Conservation (phyloP, 2,113 vertebrate genomes). For the Eira barbara region DNA sequence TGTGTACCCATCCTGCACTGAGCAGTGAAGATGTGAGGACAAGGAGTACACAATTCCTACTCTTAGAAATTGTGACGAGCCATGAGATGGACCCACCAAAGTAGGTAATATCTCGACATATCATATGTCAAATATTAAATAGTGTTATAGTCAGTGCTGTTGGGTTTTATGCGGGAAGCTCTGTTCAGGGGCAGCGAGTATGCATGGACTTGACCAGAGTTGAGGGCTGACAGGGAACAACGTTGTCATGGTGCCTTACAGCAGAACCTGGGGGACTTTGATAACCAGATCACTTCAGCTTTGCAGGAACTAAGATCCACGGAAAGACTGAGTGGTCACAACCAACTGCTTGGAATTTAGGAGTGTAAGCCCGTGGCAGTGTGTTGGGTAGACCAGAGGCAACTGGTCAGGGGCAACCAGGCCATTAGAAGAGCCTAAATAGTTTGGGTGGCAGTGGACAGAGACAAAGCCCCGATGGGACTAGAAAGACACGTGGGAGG, state of each 20-base stretch:
- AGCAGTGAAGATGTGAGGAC: not conserved
- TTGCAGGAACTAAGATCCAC: not conserved
- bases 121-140: fast-evolving
- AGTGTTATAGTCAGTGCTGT: fast-evolving
- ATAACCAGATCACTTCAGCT: not conserved
- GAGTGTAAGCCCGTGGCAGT: not conserved
- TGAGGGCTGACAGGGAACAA: not conserved
- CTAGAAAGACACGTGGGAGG: not conserved
- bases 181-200: fast-evolving
- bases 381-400: not conserved
- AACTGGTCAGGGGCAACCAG: not conserved
- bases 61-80: not conserved
- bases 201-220: not conserved
- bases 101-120: no score
- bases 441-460: not conserved
- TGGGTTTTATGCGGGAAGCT: not conserved
- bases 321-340: not conserved
- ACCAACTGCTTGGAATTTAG: not conserved
- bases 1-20: not conserved
- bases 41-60: not conserved
- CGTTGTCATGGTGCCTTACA: not conserved
- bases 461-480: not conserved
- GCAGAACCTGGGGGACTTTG: not conserved
- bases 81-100: not conserved
- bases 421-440: not conserved